Evolutionary conservation across 2,888 invertebrate species (phyloP).

Genomic region (Eupithecia centaureata): DNA sequence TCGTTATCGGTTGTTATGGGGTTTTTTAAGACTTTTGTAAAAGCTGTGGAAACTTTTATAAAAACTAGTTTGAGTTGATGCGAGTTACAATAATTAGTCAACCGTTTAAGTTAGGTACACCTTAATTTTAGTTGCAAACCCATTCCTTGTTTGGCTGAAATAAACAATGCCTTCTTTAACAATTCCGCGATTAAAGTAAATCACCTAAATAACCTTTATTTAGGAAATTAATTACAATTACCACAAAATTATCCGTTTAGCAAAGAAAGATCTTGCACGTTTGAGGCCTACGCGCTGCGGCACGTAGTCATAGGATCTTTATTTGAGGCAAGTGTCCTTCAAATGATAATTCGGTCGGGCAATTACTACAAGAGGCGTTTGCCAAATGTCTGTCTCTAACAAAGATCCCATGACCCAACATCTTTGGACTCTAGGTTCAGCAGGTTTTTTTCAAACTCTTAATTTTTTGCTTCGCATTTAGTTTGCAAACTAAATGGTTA

Average conservation of each 20-base stretch:
- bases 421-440: too few species aligned
- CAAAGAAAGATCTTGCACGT: not conserved
- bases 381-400: too few species aligned
- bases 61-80: not conserved
- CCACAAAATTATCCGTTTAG: not conserved
- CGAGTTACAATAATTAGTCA: not conserved
- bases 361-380: too few species aligned
- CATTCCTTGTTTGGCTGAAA: not conserved
- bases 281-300: too few species aligned
- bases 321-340: too few species aligned
- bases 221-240: not conserved
- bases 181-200: not conserved
- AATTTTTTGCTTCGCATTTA: too few species aligned
- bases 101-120: not conserved
- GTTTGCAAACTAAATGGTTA: too few species aligned
- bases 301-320: too few species aligned
- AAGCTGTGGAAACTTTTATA: not conserved
- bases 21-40: constrained; percentile 3
- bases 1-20: constrained; percentile 28
- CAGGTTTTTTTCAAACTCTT: too few species aligned
- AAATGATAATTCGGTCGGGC: too few species aligned
- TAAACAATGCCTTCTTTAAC: not conserved
- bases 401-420: too few species aligned
- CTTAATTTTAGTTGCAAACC: not conserved
- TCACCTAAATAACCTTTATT: not conserved